phyloP scores from a whole-genome alignment of 2,888 invertebrate species.

The Trachelus iudaicus region DNA sequence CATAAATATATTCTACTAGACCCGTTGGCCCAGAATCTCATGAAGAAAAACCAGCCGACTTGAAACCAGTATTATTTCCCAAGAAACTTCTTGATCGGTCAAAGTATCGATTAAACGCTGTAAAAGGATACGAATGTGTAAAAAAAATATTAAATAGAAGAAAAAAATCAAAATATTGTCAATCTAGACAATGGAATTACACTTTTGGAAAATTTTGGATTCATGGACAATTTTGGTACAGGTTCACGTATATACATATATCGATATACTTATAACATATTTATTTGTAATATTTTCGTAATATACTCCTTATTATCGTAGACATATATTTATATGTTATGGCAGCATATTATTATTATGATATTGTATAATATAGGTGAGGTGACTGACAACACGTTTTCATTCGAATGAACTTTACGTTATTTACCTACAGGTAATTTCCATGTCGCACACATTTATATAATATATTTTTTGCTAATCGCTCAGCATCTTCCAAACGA shows the following conservation, averaged over 20 bases:
- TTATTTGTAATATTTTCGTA: constrained; percentile 58
- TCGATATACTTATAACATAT: constrained; percentile 52
- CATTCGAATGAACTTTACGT: constrained; percentile 16
- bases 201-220: neutral
- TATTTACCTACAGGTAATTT: constrained; percentile 30
- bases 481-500: neutral
- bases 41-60: neutral
- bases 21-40: neutral
- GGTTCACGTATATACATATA: neutral
- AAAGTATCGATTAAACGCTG: neutral
- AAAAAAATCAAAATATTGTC: neutral
- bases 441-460: constrained; percentile 24
- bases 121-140: neutral
- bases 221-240: neutral
- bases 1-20: neutral
- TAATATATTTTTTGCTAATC: constrained; percentile 9
- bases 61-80: neutral
- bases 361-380: constrained; percentile 63
- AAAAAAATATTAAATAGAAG: neutral
- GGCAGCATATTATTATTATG: constrained; percentile 63
- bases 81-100: neutral
- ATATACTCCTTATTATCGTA: constrained; percentile 58
- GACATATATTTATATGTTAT: constrained; percentile 65
- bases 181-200: neutral
- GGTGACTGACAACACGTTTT: constrained; percentile 58